Conservation (phyloP, 1,140 invertebrate species). For the Zaprionus ornatus region DNA sequence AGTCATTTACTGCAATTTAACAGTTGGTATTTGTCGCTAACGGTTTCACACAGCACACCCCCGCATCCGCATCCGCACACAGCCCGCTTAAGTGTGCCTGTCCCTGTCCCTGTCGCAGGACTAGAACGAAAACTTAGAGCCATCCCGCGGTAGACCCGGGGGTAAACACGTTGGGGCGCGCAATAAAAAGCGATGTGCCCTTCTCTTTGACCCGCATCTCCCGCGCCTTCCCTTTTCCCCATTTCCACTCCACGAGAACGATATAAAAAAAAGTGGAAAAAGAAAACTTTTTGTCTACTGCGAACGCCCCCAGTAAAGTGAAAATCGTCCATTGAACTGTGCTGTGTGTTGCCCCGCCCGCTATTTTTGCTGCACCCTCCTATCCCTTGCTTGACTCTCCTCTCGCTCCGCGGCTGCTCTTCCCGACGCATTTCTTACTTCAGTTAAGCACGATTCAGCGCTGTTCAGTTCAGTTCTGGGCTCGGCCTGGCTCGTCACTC, state of each 20-base stretch:
- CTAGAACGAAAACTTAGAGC: constrained; percentile 22
- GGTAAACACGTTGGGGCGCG: constrained; percentile 24
- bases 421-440: constrained; percentile 2
- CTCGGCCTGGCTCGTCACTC: background rate
- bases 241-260: background rate
- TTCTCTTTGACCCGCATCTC: background rate
- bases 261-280: constrained; percentile 23
- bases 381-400: background rate
- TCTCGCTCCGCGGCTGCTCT: background rate
- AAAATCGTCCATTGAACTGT: constrained; percentile 71
- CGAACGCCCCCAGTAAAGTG: constrained; percentile 41
- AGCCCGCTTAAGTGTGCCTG: background rate
- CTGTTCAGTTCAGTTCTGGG: background rate
- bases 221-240: background rate
- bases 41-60: constrained; percentile 40
- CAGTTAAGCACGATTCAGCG: constrained; percentile 18
- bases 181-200: constrained; percentile 23
- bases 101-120: background rate
- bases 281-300: constrained; percentile 54
- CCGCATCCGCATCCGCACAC: background rate
- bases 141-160: background rate
- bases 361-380: background rate
- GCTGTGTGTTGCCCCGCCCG: constrained; percentile 24
- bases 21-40: constrained; percentile 61
- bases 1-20: constrained; percentile 59